phyloP scores from a whole-genome alignment of 2,113 vertebrate genomes.

The Cephalopholis sonnerati region DNA sequence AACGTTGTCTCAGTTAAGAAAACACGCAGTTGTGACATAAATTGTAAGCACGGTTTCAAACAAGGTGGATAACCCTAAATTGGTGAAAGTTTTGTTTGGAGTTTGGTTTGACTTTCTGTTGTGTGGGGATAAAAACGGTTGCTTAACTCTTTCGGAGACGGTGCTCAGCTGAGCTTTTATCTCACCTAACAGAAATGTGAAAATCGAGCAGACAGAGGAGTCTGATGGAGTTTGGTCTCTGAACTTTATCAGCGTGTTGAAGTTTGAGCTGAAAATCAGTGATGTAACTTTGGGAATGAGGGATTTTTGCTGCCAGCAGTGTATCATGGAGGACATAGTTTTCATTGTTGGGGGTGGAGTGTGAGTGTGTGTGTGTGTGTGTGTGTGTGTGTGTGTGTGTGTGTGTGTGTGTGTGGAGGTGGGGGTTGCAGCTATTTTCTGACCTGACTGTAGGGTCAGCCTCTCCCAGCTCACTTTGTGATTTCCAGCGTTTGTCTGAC shows the following conservation, averaged over 20 bases:
- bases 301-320: not conserved
- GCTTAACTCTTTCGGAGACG: not conserved
- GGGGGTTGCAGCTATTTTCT: conserved; percentile 13
- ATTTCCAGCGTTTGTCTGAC: conserved; percentile 22
- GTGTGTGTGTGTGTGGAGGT: not conserved
- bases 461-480: not conserved
- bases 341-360: conserved; percentile 45
- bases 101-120: not conserved
- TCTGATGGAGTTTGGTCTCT: too few species aligned
- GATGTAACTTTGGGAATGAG: conserved; percentile 1
- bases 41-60: not conserved
- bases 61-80: not conserved
- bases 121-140: not conserved
- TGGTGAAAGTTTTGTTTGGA: not conserved
- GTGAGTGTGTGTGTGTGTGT: conserved; percentile 2
- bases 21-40: not conserved
- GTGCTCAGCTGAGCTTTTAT: not conserved
- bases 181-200: not conserved
- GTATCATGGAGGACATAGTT: conserved; percentile 32
- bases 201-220: not conserved
- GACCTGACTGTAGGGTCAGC: conserved; percentile 10
- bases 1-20: not conserved
- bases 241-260: too few species aligned
- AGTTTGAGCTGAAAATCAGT: not conserved
- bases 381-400: conserved; percentile 8